Conservation (phyloP, 2,888 invertebrate genomes). For the Plutella xylostella region DNA sequence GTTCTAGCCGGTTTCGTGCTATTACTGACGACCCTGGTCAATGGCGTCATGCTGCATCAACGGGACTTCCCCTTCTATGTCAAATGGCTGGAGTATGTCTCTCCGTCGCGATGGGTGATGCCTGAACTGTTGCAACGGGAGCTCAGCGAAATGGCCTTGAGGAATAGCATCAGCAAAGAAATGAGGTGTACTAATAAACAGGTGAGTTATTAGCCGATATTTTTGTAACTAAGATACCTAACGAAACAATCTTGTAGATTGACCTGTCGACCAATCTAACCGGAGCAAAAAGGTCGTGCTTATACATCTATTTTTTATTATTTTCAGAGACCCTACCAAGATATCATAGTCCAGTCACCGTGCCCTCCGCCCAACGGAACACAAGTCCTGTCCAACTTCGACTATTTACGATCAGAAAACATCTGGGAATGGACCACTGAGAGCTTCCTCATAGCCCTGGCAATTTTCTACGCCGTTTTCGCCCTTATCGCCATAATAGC, state of each 20-base stretch:
- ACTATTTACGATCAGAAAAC: conserved; percentile 42
- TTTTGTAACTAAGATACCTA: no score
- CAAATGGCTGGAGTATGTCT: conserved; percentile 75
- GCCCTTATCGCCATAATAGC: conserved; percentile 72
- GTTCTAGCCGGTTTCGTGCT: conserved; percentile 71
- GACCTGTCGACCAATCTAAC: no score
- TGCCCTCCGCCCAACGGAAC: conserved; percentile 86
- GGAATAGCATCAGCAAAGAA: conserved; percentile 57
- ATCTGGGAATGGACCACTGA: conserved; percentile 64
- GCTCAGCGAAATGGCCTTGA: conserved; percentile 73
- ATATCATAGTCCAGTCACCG: conserved; percentile 86
- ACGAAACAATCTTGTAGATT: no score
- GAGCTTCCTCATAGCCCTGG: conserved; percentile 70
- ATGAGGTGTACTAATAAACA: conserved; percentile 78
- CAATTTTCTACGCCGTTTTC: conserved; percentile 72
- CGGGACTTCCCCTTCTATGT: conserved; percentile 75
- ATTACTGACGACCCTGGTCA: conserved; percentile 72
- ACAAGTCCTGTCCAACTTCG: conserved; percentile 70
- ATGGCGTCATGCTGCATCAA: conserved; percentile 78
- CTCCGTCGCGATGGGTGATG: conserved; percentile 80
- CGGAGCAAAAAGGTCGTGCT: no score
- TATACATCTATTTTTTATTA: conserved; percentile 9
- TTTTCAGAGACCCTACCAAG: conserved; percentile 83
- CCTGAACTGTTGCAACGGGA: conserved; percentile 76
- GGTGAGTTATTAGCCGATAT: conserved; percentile 55